These are phyloP conservation scores for Diplosoma virens DNA, from an alignment of 23 tunicate genomes.

Conservation along the genomic window DNA sequence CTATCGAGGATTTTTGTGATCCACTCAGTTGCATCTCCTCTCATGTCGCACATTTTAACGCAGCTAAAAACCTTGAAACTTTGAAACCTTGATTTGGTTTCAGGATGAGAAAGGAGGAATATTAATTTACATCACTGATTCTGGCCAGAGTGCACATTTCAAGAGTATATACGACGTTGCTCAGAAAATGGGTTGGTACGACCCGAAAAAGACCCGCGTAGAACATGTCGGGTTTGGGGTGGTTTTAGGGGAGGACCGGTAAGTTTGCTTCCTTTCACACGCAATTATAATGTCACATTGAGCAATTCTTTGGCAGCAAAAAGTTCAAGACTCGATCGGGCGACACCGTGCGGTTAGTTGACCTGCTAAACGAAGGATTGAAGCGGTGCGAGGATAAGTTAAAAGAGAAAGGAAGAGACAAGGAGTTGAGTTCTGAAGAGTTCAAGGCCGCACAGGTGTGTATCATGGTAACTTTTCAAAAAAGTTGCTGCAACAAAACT, in stretches of 20 bases:
- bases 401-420: conserved; percentile 65
- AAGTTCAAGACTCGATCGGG: conserved; percentile 97
- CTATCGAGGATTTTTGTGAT: too few relatives aligned
- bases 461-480: too few relatives aligned
- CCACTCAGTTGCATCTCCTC: too few relatives aligned
- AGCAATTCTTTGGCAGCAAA: conserved; percentile 36
- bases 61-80: too few relatives aligned
- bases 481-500: too few relatives aligned
- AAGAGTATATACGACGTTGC: conserved; percentile 59
- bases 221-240: conserved; percentile 86
- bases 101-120: conserved; percentile 90
- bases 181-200: conserved; percentile 69
- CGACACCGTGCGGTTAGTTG: conserved; percentile 80
- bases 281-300: background rate
- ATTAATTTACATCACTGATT: conserved; percentile 80
- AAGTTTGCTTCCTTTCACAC: background rate
- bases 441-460: conserved; percentile 64
- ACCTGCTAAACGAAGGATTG: conserved; percentile 86
- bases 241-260: conserved; percentile 93
- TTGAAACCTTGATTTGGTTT: too few relatives aligned
- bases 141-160: conserved; percentile 82
- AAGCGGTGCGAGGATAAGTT: conserved; percentile 79
- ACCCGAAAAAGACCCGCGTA: conserved; percentile 58
- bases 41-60: too few relatives aligned
- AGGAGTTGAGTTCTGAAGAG: conserved; percentile 66